A percentile compares a stretch with the other conserved stretches of the same genome.
These are phyloP conservation scores for Syrmaticus mikado DNA, from an alignment of 2,113 vertebrate genomes.

Conservation along the genomic window DNA sequence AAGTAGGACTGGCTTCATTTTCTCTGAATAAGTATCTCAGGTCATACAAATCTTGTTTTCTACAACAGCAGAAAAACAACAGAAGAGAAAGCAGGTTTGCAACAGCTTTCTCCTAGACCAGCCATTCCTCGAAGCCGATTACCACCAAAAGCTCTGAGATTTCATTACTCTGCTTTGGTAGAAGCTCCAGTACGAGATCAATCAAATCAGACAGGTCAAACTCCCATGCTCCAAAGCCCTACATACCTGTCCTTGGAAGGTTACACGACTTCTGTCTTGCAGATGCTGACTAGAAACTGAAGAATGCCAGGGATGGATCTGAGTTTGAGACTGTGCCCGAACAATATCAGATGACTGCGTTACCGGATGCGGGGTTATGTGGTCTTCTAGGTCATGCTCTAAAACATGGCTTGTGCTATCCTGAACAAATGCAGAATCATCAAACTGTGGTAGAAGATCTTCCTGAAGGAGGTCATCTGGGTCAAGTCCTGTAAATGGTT, in stretches of 20 bases:
- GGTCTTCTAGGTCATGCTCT: slow-evolving; percentile 79
- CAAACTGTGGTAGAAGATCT: slow-evolving; percentile 90
- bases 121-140: not conserved
- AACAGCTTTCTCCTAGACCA: not conserved
- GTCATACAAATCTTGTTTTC: not conserved
- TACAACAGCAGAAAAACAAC: not conserved
- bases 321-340: slow-evolving; percentile 65
- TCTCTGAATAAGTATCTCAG: not conserved
- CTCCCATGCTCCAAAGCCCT: not conserved
- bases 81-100: not conserved
- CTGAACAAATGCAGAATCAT: slow-evolving; percentile 87
- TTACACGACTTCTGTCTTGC: slow-evolving; percentile 66
- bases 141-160: not conserved
- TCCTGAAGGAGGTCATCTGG: slow-evolving; percentile 91
- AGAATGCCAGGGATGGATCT: slow-evolving; percentile 77
- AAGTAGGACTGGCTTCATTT: not conserved
- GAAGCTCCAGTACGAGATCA: not conserved
- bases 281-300: slow-evolving; percentile 72
- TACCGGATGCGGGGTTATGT: slow-evolving; percentile 70
- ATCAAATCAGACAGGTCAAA: not conserved
- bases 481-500: slow-evolving; percentile 88
- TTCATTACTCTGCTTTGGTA: not conserved
- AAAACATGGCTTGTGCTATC: slow-evolving; percentile 80
- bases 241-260: slow-evolving; percentile 80
- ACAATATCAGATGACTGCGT: slow-evolving; percentile 63